phyloP scores from a whole-genome alignment of 1,140 invertebrate genomes.

The Scaptodrosophila lebanonensis region DNA sequence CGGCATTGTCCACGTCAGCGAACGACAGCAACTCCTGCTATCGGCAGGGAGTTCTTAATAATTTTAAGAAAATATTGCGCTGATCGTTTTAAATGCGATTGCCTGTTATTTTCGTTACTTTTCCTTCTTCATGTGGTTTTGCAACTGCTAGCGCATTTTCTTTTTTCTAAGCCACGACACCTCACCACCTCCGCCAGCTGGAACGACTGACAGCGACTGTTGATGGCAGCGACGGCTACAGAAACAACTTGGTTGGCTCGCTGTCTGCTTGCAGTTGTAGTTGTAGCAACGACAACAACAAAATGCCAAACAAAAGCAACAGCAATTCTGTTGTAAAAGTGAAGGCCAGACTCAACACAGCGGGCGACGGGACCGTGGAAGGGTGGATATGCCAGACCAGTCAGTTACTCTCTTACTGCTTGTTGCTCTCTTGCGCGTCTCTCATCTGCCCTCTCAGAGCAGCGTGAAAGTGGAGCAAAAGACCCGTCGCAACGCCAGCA shows the following conservation, averaged over 20 bases:
- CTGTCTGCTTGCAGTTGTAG: neutral
- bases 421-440: slow-evolving; percentile 9
- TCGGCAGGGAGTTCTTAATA: no score
- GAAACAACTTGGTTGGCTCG: no score
- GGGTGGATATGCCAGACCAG: slow-evolving; percentile 12
- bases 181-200: slow-evolving; percentile 54
- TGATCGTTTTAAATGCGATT: neutral
- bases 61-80: no score
- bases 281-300: slow-evolving; percentile 39
- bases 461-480: slow-evolving; percentile 58
- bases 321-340: slow-evolving; percentile 8
- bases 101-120: neutral
- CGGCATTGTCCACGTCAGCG: slow-evolving; percentile 42
- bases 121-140: neutral
- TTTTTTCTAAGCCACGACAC: slow-evolving; percentile 31
- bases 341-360: no score
- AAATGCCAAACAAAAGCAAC: slow-evolving; percentile 48
- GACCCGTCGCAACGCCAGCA: slow-evolving; percentile 14
- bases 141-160: slow-evolving; percentile 59
- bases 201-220: slow-evolving; percentile 34
- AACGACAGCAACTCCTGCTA: no score
- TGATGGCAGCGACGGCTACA: slow-evolving; percentile 22
- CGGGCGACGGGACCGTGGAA: no score
- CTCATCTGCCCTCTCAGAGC: slow-evolving; percentile 8
- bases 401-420: slow-evolving; percentile 18